Evolutionary conservation across 2,888 invertebrate genomes (phyloP).

Genomic region (Melinaea menophilus): DNA sequence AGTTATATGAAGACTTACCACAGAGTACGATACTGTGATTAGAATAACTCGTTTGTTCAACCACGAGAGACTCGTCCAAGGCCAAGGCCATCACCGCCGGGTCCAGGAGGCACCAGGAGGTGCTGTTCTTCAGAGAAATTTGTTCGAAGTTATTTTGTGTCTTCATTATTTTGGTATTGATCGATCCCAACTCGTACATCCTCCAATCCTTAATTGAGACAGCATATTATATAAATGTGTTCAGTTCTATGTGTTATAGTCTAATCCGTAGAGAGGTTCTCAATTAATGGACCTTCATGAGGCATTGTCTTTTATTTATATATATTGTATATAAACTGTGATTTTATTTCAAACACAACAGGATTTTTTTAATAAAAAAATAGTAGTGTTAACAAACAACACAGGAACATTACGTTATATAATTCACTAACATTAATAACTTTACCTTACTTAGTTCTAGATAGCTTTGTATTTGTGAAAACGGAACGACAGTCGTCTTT

Average conservation of each 20-base stretch:
- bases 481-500: conserved; percentile 60
- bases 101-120: conserved; percentile 52
- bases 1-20: conserved; percentile 40
- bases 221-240: too few species aligned
- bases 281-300: too few species aligned
- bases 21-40: conserved; percentile 54
- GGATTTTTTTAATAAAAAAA: too few species aligned
- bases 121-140: conserved; percentile 37
- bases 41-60: conserved; percentile 53
- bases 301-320: too few species aligned
- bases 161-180: conserved; percentile 52
- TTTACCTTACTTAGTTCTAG: conserved; percentile 49
- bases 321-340: too few species aligned
- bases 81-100: conserved; percentile 52
- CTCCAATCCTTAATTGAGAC: conserved; percentile 51
- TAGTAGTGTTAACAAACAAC: too few species aligned
- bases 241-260: too few species aligned
- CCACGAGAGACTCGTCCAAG: conserved; percentile 45
- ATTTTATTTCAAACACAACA: too few species aligned
- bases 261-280: too few species aligned
- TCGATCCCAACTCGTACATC: conserved; percentile 46
- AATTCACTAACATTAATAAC: conserved; percentile 3
- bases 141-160: conserved; percentile 55
- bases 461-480: conserved; percentile 46
- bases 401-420: too few species aligned